Evolutionary conservation across 2,113 vertebrate genomes (phyloP).

Genomic region (Erythrocebus patas): DNA sequence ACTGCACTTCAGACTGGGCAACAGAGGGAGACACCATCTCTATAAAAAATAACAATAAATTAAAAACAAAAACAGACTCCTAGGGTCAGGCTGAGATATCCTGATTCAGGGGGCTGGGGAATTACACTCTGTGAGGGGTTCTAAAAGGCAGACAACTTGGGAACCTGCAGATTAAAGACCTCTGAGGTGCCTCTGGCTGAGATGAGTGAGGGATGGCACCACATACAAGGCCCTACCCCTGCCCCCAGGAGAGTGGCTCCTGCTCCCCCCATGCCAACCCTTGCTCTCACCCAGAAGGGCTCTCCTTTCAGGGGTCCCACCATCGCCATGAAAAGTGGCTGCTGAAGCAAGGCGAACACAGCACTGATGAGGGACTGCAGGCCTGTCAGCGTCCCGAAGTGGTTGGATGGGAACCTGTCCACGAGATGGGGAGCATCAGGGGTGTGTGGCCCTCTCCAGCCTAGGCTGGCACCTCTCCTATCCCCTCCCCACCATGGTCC

Average conservation of each 20-base stretch:
- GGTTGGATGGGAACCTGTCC: conserved; percentile 90
- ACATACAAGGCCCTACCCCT: background rate
- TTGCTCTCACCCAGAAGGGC: conserved; percentile 86
- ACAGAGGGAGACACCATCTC: too few relatives aligned
- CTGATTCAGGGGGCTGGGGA: background rate
- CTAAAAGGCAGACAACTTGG: background rate
- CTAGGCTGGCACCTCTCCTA: fast-evolving
- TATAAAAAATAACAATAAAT: too few relatives aligned
- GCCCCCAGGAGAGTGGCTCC: background rate
- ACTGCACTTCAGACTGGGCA: too few relatives aligned
- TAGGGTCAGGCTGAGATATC: background rate
- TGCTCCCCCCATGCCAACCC: fast-evolving
- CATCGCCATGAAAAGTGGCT: conserved; percentile 91
- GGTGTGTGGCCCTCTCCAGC: fast-evolving
- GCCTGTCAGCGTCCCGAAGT: conserved; percentile 93
- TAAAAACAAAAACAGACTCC: background rate
- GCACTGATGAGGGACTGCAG: conserved; percentile 94
- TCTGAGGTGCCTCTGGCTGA: background rate
- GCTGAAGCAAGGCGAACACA: conserved; percentile 89
- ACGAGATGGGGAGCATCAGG: background rate
- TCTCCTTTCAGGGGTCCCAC: conserved; percentile 86
- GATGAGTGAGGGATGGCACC: background rate
- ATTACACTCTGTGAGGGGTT: background rate
- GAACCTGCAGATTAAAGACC: background rate
- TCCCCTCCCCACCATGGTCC: fast-evolving